Evolutionary conservation across 2,888 invertebrate genomes (phyloP).

Genomic region (Phorcus lineatus): DNA sequence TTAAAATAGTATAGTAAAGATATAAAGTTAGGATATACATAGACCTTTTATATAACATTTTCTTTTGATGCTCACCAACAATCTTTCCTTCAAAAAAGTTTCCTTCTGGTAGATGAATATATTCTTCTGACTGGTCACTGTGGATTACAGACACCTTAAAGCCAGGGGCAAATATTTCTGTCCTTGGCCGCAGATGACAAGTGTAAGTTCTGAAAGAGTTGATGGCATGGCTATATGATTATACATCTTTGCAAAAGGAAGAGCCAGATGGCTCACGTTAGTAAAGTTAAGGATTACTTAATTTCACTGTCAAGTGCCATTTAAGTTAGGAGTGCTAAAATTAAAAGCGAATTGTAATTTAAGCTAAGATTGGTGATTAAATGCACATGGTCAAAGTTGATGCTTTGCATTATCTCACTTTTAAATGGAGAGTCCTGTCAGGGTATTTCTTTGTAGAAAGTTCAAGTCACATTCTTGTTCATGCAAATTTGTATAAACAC

Average conservation of each 20-base stretch:
- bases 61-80: slow-evolving; percentile 36
- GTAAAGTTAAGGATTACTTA: not conserved
- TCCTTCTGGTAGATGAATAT: slow-evolving; percentile 31
- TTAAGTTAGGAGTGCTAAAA: no score
- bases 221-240: not conserved
- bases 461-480: no score
- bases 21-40: not conserved
- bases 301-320: no score
- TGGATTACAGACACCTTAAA: slow-evolving; percentile 40
- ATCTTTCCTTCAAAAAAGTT: slow-evolving; percentile 42
- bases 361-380: no score
- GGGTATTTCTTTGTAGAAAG: no score
- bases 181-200: slow-evolving; percentile 37
- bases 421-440: no score
- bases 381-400: no score
- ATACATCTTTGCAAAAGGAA: not conserved
- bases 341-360: no score
- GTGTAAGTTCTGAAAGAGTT: slow-evolving; percentile 35
- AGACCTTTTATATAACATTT: not conserved
- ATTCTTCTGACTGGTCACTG: slow-evolving; percentile 23
- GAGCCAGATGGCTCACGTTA: not conserved
- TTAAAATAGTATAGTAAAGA: no score
- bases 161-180: slow-evolving; percentile 38
- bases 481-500: no score
- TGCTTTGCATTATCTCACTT: no score